A percentile compares a stretch with the other conserved stretches of the same genome.
phyloP scores from a whole-genome alignment of 1,140 invertebrate genomes.

The Harpegnathos saltator region DNA sequence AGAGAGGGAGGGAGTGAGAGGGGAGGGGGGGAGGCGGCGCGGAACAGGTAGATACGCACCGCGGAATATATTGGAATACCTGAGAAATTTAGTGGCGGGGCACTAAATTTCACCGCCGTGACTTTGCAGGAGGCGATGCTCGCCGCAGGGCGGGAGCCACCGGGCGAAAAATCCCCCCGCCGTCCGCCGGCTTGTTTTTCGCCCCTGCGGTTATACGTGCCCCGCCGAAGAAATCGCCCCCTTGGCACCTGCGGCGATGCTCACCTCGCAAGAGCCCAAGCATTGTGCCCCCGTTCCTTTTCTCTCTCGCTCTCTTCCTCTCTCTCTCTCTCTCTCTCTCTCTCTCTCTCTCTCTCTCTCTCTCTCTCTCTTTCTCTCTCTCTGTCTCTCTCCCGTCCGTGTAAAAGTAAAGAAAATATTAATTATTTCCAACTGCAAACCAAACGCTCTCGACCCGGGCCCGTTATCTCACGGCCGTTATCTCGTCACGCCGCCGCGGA shows the following conservation, averaged over 20 bases:
- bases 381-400: background rate
- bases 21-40: conserved; percentile 57
- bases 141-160: conserved; percentile 73
- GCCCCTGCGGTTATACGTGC: conserved; percentile 30
- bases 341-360: background rate
- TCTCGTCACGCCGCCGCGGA: too few species aligned
- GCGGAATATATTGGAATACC: conserved; percentile 85
- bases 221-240: conserved; percentile 54
- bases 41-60: conserved; percentile 84
- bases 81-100: conserved; percentile 84
- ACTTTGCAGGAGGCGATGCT: conserved; percentile 79
- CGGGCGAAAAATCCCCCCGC: conserved; percentile 71
- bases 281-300: conserved; percentile 18
- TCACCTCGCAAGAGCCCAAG: conserved; percentile 28
- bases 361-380: background rate
- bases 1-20: conserved; percentile 31
- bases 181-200: background rate
- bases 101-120: conserved; percentile 83
- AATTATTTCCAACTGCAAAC: conserved; percentile 40
- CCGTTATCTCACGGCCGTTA: too few species aligned
- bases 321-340: conserved; percentile 3
- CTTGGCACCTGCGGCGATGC: conserved; percentile 57
- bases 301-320: background rate
- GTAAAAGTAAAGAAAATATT: conserved; percentile 49
- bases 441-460: background rate